A percentile compares a stretch with the other conserved stretches of the same genome.
phyloP scores from a whole-genome alignment of 1,140 invertebrate species.

The Lepidostoma basale region DNA sequence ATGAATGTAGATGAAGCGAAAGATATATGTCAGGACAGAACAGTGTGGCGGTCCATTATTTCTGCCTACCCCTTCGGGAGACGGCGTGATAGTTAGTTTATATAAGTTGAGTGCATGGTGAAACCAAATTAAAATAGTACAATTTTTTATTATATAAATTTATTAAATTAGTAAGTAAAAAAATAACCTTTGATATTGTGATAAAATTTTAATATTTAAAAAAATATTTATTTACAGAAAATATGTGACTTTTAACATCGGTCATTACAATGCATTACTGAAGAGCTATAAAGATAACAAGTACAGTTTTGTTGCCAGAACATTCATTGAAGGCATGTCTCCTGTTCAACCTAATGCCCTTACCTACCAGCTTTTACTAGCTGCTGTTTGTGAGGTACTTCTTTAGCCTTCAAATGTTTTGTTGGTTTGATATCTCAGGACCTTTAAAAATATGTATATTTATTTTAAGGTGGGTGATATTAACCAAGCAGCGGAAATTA shows the following conservation, averaged over 20 bases:
- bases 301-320: slow-evolving; percentile 48
- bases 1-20: too few species aligned
- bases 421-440: too few species aligned
- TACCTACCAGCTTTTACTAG: slow-evolving; percentile 60
- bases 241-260: slow-evolving; percentile 52
- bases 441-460: slow-evolving; percentile 30
- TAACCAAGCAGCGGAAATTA: slow-evolving; percentile 63
- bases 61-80: too few species aligned
- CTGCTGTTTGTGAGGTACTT: slow-evolving; percentile 58
- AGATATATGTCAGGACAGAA: too few species aligned
- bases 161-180: background rate
- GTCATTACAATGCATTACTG: slow-evolving; percentile 58
- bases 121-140: too few species aligned
- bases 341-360: slow-evolving; percentile 54
- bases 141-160: background rate
- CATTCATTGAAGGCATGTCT: slow-evolving; percentile 53
- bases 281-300: slow-evolving; percentile 56
- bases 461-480: slow-evolving; percentile 61
- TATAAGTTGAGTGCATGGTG: too few species aligned
- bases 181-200: too few species aligned
- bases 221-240: slow-evolving; percentile 46
- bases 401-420: background rate
- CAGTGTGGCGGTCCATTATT: too few species aligned
- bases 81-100: too few species aligned
- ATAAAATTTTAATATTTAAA: too few species aligned